Percentiles rank a stretch among this genome's conserved stretches.
Evolutionary conservation across 2,888 invertebrate species (phyloP).

Genomic region (Horisme vitalbata): DNA sequence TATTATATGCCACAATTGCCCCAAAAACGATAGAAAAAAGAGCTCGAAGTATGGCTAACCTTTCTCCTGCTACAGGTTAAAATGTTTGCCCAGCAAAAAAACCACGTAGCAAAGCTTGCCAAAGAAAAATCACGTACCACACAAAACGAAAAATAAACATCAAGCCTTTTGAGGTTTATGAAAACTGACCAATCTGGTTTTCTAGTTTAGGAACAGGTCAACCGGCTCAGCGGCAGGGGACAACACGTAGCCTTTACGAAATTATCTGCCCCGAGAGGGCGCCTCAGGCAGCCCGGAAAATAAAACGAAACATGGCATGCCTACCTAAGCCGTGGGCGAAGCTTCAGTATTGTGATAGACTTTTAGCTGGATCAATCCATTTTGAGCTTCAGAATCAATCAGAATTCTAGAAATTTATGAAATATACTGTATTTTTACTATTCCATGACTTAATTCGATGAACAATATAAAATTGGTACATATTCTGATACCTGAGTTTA

Average conservation of each 20-base stretch:
- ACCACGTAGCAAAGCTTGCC: no score
- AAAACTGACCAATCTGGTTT: constrained; percentile 33
- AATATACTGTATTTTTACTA: no score
- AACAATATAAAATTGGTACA: no score
- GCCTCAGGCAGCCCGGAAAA: constrained; percentile 62
- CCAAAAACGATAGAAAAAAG: no score
- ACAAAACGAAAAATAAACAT: not conserved
- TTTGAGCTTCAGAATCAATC: not conserved
- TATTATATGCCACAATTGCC: no score
- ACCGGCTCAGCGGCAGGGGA: constrained; percentile 55
- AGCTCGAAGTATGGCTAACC: no score
- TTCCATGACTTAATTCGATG: no score
- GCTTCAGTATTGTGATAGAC: constrained; percentile 43
- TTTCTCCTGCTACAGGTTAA: no score
- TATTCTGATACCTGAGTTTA: no score
- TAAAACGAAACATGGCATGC: constrained; percentile 68
- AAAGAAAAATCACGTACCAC: no score
- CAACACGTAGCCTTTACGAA: constrained; percentile 70
- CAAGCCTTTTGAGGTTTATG: not conserved
- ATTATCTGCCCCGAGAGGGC: constrained; percentile 67
- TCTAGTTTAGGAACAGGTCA: constrained; percentile 55
- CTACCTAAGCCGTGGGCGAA: constrained; percentile 54
- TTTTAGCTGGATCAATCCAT: not conserved
- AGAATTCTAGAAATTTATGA: not conserved
- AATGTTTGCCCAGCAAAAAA: no score